Evolutionary conservation across 2,888 invertebrate genomes (phyloP).

Genomic region (Aelia acuminata): DNA sequence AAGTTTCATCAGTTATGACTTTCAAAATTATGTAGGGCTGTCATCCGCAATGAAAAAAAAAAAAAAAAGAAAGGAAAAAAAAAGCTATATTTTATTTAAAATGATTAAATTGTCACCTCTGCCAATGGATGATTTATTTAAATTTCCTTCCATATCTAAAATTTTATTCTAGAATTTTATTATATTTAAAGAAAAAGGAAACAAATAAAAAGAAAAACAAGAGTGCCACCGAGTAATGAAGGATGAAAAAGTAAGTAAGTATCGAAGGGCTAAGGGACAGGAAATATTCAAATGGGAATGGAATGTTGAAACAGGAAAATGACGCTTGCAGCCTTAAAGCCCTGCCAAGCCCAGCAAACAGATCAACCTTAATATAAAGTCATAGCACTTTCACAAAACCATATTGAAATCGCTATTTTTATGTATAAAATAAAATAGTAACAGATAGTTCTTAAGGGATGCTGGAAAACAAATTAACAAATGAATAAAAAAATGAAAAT

Average conservation of each 20-base stretch:
- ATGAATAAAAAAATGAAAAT: conserved; percentile 2
- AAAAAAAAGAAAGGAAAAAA: no score
- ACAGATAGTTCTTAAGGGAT: not conserved
- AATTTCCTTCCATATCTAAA: not conserved
- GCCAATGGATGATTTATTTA: conserved; percentile 24
- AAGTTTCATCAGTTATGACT: not conserved
- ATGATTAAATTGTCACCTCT: conserved; percentile 55
- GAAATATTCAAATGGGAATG: conserved; percentile 32
- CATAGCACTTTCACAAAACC: conserved; percentile 52
- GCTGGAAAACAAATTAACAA: not conserved
- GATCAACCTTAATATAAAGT: conserved; percentile 60
- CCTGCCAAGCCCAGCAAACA: conserved; percentile 62
- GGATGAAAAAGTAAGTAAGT: conserved; percentile 5
- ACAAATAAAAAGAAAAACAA: not conserved
- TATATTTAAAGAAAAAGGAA: not conserved
- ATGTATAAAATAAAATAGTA: not conserved
- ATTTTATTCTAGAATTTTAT: not conserved
- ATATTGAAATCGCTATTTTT: conserved; percentile 44
- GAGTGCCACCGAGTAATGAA: conserved; percentile 53
- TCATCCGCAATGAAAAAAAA: not conserved
- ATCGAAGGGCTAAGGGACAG: not conserved
- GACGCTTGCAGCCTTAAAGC: conserved; percentile 59
- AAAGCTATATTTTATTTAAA: not conserved
- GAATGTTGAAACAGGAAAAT: conserved; percentile 46
- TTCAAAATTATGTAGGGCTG: not conserved